Base-by-base conservation (phyloP, 1,140 invertebrate species). In the Habropoda laboriosa region DNA sequence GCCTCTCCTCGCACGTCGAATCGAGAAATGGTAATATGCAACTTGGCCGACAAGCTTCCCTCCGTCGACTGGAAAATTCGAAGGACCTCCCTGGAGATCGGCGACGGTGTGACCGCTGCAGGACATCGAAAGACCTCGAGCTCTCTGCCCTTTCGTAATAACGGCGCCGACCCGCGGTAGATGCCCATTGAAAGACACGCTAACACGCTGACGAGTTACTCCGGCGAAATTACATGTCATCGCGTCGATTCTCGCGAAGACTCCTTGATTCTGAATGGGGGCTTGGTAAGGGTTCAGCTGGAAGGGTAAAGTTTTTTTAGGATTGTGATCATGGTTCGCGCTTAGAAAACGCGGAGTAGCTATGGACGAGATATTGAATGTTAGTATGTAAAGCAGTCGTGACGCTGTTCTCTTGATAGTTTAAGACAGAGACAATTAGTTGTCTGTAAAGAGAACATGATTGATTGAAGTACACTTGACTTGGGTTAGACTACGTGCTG, bases 41-140 rank as follows among this genome's bases (percentile, higher is more conserved):
- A 89, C 87, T 87, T 86, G 81, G 79, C 72, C 83, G 81, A 88
- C 86, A 87, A 83, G 81, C 83, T 87, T 88, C 83, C 83, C 82
- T 80, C 80, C 79, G 81, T 76, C 87, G 84, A 86, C 87, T 87
- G 88, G 90, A 91, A 91, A 91, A 91, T 90, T 88, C 86, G 87
- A 82, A 85, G 86, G 82, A 88, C 80, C 78, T 89, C 88, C 88
- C 88, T 58, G 67, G 88, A 88, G 88, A 89, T 80, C 79, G 53
- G 80, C 30, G n/a, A n/a, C n/a, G n/a, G 64, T 74, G 73, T 74
- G 51, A 47, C 70, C 78, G 71, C 79, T 74, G 84, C 81, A 67
- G 73, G 84, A 86, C 81, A 82, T 82, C 83, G 84, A 82, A 86
- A 67, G 80, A 85, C 84, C 83, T 66, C 73, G 73, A 45, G 72